phyloP scores from a whole-genome alignment of 2,888 invertebrate species.

The Epirrhoe alternata region DNA sequence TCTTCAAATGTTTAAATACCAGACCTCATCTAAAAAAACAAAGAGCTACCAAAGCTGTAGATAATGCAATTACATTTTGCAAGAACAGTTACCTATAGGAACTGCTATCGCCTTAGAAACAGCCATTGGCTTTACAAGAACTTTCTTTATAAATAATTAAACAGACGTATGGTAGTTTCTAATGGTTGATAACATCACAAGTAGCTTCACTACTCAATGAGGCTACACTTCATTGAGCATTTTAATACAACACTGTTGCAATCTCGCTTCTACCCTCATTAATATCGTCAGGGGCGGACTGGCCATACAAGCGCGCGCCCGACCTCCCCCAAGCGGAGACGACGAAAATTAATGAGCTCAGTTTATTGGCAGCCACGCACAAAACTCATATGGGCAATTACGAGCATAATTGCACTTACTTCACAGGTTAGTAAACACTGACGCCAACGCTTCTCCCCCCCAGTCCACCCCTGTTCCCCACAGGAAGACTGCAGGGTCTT shows the following conservation, averaged over 20 bases:
- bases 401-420: slow-evolving; percentile 85
- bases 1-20: slow-evolving; percentile 44
- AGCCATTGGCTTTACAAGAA: slow-evolving; percentile 46
- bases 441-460: slow-evolving; percentile 81
- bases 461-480: slow-evolving; percentile 84
- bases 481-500: slow-evolving; percentile 84
- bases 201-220: slow-evolving; percentile 79
- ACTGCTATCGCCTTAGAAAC: slow-evolving; percentile 57
- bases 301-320: slow-evolving; percentile 85
- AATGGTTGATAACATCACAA: slow-evolving; percentile 68
- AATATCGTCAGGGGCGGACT: slow-evolving; percentile 86
- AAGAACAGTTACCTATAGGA: slow-evolving; percentile 54
- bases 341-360: slow-evolving; percentile 85
- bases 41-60: slow-evolving; percentile 63
- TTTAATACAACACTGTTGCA: slow-evolving; percentile 80
- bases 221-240: slow-evolving; percentile 74
- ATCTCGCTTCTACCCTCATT: slow-evolving; percentile 85
- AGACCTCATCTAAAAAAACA: slow-evolving; percentile 23
- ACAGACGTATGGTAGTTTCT: slow-evolving; percentile 56
- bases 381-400: slow-evolving; percentile 85
- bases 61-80: slow-evolving; percentile 64
- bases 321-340: slow-evolving; percentile 84
- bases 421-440: slow-evolving; percentile 84
- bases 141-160: slow-evolving; percentile 13
- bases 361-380: slow-evolving; percentile 86